Evolutionary conservation across 2,113 vertebrate species (phyloP), one percentile per base, ranked within the genome.

Genomic region (Balaenoptera acutorostrata): DNA sequence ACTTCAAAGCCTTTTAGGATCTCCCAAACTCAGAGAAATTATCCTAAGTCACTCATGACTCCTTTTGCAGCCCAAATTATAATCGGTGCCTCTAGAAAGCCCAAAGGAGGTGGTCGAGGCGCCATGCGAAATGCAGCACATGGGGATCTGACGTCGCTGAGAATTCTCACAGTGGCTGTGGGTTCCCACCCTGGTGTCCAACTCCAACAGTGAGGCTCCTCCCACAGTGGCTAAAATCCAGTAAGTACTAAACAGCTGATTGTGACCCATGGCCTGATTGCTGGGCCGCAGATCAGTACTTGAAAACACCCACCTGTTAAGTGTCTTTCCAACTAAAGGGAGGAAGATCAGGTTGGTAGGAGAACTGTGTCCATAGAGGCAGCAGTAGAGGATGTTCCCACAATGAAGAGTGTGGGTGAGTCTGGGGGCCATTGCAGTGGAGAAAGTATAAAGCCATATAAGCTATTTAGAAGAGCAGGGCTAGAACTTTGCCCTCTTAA

Each of bases 41-140:
- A 25, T 87, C 15, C 44, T 55, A 64, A 68, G 41, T 75, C 27
- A 27, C 14, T 33, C 3, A 0, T 55, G 29, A 72, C 66, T 88
- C 27, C 10, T 39, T 92, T 57, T 21, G 2, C 3, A 36, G 64
- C 17, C 46, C 7, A 36, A 78, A 57, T 18, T 52, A 36, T 9
- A 4, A 41, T 20, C 0, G 18, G 17, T 25, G 7, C 10, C 1
- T 77, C 52, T n/a, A 41, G 75, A 71, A n/a, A 66, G 21, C 31
- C 27, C 6, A 13, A 20, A 23, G 6, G 11, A n/a, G 5, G 13
- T 31, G 41, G 5, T 14, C 0, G 1, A 36, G 8, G 17, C 0
- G 0, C 41, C 31, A 0, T 4, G 0, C 10, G 29, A 44, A 2
- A 25, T 0, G 2, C 3, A 11, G 0, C 10, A 8, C 7, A 0